Evolutionary conservation across 1,140 invertebrate genomes (phyloP), one percentile per base, ranked within the genome.

Genomic region (Saccostrea echinata): DNA sequence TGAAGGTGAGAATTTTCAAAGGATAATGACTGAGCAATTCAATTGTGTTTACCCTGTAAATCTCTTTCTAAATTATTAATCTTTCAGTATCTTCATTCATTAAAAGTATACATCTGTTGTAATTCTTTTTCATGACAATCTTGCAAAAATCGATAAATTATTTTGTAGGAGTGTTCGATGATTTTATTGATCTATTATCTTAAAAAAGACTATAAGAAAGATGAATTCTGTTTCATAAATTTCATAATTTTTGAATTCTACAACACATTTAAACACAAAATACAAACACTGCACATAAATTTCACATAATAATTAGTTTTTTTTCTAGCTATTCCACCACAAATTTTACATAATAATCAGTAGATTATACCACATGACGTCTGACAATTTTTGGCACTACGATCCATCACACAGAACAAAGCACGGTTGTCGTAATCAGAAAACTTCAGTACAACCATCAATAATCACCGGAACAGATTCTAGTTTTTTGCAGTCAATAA

Each of bases 331-430:
- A 18, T 61, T 61, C 55, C 18, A 61, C 55, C 55, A 61, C 55
- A 61, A 61, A 61, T 21, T 61, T 61, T 61, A 16, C 55, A 61
- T 61, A 61, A 21, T 61, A 18, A 61, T 61, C 55, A 61, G 55
- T n/a, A 61, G 12, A 76, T 27, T 76, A 76, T 30, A 30, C 27
- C 16, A 76, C 68, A 76, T 13, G 1, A 33, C 68, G 68, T 76
- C 27, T 76, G 68, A 76, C 27, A 27, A 30, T 30, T 76, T 76
- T 76, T 76, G 24, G 30, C 68, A 76, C 27, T 30, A 30, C 68
- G 27, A 76, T 76, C 24, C 68, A 76, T 76, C 68, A 76, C 68
- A 76, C 27, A 76, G 24, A 76, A 76, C 68, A 76, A 76, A 76
- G 68, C 68, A 30, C 68, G 68, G 30, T 35, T 76, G 68, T 76